Evolutionary conservation across 1,140 invertebrate genomes (phyloP).

Genomic region (Arion vulgaris): DNA sequence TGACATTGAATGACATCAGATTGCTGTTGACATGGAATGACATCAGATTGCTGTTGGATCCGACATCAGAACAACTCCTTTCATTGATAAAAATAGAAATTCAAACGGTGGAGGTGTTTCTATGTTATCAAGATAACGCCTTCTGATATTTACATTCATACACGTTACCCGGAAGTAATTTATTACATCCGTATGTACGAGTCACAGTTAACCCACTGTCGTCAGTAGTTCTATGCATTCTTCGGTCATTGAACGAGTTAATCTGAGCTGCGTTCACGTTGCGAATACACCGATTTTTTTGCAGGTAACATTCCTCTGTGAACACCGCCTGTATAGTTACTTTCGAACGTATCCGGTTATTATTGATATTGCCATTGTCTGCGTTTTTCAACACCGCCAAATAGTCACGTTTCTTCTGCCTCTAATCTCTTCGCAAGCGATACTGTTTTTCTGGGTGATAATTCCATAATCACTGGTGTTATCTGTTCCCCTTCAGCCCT

Average conservation of each 20-base stretch:
- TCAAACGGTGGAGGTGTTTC: neutral
- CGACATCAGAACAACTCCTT: too few relatives aligned
- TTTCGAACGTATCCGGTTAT: neutral
- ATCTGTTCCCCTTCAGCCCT: too few relatives aligned
- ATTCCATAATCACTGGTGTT: neutral
- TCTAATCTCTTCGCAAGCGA: neutral
- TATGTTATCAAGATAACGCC: neutral
- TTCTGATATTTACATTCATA: neutral
- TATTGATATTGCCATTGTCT: neutral
- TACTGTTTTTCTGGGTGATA: neutral
- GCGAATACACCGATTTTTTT: neutral
- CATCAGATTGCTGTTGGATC: too few relatives aligned
- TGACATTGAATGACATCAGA: neutral
- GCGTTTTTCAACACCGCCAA: too few relatives aligned
- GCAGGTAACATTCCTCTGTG: neutral
- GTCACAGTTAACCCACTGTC: neutral
- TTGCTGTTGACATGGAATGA: too few relatives aligned
- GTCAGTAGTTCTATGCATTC: too few relatives aligned
- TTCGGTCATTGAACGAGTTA: too few relatives aligned
- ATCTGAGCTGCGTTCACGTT: too few relatives aligned
- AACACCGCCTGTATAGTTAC: neutral
- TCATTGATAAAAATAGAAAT: neutral
- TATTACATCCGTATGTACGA: neutral
- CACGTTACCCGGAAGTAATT: neutral
- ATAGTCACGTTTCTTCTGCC: neutral